A percentile compares a stretch with the other conserved stretches of the same genome.
Conservation (phyloP, 2,797 vertebrate genomes). For the Pipistrellus pygmaeus region DNA sequence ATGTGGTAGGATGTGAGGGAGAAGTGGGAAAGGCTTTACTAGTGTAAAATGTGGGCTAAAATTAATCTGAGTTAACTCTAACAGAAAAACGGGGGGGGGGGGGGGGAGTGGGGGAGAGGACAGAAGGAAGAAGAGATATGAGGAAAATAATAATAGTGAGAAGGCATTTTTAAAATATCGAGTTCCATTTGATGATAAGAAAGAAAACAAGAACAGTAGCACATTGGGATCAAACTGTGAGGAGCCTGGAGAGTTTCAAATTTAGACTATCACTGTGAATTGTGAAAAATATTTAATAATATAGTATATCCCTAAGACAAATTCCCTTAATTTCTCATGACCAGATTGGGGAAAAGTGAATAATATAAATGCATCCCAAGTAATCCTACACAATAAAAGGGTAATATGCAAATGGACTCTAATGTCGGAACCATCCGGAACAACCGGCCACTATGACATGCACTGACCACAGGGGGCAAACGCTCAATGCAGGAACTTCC, state of each 20-base stretch:
- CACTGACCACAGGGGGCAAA: too few relatives aligned
- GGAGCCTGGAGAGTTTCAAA: background rate
- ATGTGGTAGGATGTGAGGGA: background rate
- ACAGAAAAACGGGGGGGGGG: background rate
- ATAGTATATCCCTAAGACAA: constrained; percentile 37
- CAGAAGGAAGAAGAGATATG: background rate
- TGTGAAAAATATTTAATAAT: background rate
- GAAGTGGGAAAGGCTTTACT: background rate
- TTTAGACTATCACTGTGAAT: constrained; percentile 2
- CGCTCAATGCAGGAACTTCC: too few relatives aligned
- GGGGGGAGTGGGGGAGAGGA: background rate
- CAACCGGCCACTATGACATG: too few relatives aligned
- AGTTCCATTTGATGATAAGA: background rate
- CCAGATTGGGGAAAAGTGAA: background rate
- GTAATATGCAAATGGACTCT: too few relatives aligned
- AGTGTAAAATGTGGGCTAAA: background rate
- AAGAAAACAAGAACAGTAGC: background rate
- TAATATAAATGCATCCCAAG: constrained; percentile 21
- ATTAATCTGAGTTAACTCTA: background rate
- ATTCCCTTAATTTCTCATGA: background rate
- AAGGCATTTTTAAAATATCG: background rate
- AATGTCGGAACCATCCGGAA: too few relatives aligned
- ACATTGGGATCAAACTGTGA: background rate
- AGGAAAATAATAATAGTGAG: background rate
- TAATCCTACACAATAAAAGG: background rate